These are phyloP conservation scores for Paracyclopina nana DNA, from an alignment of 1,140 invertebrate species.

Conservation along the genomic window DNA sequence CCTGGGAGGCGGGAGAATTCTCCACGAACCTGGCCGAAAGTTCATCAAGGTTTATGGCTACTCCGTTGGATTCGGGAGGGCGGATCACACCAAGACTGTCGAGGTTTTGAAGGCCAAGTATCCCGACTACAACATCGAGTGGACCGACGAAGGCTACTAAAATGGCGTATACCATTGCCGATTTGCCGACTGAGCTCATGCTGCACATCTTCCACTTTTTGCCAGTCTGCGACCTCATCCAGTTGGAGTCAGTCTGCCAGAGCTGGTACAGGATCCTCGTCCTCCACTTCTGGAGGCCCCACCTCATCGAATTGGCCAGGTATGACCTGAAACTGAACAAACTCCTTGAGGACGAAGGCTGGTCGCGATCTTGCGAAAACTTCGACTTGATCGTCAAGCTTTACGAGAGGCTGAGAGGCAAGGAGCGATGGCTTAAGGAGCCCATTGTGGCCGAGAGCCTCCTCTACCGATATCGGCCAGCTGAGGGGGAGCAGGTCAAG, in stretches of 20 bases:
- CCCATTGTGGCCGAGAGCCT: not conserved
- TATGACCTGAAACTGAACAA: not conserved
- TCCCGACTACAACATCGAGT: slow-evolving; percentile 48
- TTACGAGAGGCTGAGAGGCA: not conserved
- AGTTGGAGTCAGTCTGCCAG: not conserved
- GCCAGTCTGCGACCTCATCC: not conserved
- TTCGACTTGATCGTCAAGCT: not conserved
- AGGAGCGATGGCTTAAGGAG: not conserved
- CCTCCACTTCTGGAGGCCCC: not conserved
- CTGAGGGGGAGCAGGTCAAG: not conserved
- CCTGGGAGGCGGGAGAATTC: slow-evolving; percentile 62
- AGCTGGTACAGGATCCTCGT: not conserved
- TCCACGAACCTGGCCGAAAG: slow-evolving; percentile 47
- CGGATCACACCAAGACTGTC: slow-evolving; percentile 54
- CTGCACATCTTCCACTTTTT: not conserved
- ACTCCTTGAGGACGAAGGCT: not conserved
- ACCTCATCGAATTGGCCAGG: not conserved
- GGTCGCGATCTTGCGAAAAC: not conserved
- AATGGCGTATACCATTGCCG: not conserved
- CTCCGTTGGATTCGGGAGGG: slow-evolving; percentile 64
- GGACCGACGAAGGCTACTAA: slow-evolving; percentile 64
- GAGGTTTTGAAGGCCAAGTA: slow-evolving; percentile 49
- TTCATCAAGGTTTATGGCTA: slow-evolving; percentile 65
- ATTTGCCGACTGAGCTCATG: not conserved
- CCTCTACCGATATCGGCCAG: not conserved